These are phyloP conservation scores for Nanger granti DNA, from an alignment of 2,113 vertebrate genomes.

Conservation along the genomic window DNA sequence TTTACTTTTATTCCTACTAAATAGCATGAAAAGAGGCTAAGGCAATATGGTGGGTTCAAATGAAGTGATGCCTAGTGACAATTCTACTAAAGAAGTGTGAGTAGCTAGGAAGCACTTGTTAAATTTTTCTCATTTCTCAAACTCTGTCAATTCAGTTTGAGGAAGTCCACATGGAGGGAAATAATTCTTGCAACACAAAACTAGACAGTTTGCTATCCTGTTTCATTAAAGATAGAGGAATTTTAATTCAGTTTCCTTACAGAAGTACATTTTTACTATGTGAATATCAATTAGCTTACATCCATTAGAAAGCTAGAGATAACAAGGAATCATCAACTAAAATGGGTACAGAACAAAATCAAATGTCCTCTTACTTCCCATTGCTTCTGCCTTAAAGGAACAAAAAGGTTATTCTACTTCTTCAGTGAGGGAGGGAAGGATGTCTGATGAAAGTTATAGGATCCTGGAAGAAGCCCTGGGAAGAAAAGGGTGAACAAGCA, in stretches of 20 bases:
- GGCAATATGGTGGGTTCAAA: not conserved
- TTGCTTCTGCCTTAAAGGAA: not conserved
- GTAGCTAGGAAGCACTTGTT: not conserved
- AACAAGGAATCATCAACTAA: not conserved
- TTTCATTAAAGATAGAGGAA: not conserved
- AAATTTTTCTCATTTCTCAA: not conserved
- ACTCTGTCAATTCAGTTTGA: not conserved
- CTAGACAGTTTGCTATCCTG: not conserved
- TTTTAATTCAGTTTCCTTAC: not conserved
- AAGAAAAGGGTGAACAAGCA: not conserved
- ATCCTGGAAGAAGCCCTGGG: not conserved
- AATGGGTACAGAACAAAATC: not conserved
- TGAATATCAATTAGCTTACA: not conserved
- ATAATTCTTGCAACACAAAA: not conserved
- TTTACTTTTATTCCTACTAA: not conserved
- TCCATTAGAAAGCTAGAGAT: not conserved
- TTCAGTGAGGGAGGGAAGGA: not conserved
- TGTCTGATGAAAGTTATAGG: not conserved
- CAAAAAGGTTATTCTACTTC: not conserved
- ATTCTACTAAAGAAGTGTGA: not conserved
- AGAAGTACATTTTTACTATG: not conserved
- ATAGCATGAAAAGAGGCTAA: not conserved
- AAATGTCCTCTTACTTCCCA: not conserved
- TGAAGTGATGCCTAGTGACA: not conserved
- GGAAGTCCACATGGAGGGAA: not conserved